phyloP scores from a whole-genome alignment of 2,888 invertebrate genomes.

The Meta bourneti region DNA sequence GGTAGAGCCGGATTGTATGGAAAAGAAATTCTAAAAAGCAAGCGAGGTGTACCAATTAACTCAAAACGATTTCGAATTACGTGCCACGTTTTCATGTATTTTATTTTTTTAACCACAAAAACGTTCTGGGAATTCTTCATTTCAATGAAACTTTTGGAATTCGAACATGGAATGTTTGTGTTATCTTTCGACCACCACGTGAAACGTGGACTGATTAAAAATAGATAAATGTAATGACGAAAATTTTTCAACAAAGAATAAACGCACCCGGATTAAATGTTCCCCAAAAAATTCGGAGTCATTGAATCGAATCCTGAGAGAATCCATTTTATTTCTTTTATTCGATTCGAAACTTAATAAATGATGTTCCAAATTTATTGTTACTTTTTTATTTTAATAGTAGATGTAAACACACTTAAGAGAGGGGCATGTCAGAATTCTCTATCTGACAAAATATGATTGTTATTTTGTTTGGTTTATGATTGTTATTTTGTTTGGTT shows the following conservation, averaged over 20 bases:
- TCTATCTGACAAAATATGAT: too few species aligned
- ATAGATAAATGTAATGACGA: neutral
- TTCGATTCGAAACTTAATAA: neutral
- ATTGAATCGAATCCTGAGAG: neutral
- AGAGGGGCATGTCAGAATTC: too few species aligned
- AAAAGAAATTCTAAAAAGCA: neutral
- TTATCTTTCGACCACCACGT: neutral
- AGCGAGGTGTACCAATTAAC: neutral
- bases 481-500: too few species aligned
- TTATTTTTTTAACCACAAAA: neutral
- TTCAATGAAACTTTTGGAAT: neutral
- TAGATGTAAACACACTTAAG: too few species aligned
- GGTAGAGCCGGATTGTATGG: neutral
- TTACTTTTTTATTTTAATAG: too few species aligned
- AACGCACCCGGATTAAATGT: neutral
- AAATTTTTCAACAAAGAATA: neutral
- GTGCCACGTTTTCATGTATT: neutral
- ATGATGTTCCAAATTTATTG: neutral
- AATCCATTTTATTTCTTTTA: neutral
- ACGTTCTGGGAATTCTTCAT: neutral
- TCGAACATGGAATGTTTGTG: neutral
- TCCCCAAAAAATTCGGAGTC: neutral
- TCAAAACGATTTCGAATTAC: neutral
- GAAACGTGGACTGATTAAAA: neutral
- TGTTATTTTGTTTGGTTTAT: too few species aligned